Percentiles rank a stretch among this genome's conserved stretches.
phyloP scores from a whole-genome alignment of 2,888 invertebrate genomes.

The Apamea sordens region DNA sequence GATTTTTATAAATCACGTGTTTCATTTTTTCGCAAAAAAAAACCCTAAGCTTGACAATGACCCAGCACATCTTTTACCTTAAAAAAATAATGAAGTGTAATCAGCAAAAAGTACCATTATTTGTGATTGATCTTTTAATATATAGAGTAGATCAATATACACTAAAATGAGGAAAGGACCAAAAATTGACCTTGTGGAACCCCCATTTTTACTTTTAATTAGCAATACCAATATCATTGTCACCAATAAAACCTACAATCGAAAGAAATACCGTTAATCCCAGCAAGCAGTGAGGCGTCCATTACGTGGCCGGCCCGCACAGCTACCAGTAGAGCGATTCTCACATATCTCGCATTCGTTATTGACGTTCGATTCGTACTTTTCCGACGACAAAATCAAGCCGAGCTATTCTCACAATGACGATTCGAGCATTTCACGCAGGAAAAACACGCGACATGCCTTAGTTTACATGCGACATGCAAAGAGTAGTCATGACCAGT shows the following conservation, averaged over 20 bases:
- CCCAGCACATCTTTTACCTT: neutral
- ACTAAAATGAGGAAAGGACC: neutral
- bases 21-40: no score
- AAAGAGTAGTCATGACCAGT: no score
- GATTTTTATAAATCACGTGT: no score
- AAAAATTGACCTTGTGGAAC: neutral
- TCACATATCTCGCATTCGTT: no score
- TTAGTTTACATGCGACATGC: no score
- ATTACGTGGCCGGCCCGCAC: conserved; percentile 3
- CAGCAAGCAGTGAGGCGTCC: conserved; percentile 8
- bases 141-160: neutral
- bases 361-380: no score
- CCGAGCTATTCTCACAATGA: no score
- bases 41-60: no score
- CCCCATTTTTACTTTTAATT: neutral
- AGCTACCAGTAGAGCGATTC: no score
- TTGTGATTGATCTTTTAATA: neutral
- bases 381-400: no score
- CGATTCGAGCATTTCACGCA: no score
- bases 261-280: neutral
- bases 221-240: neutral
- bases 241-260: neutral
- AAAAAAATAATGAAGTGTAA: neutral
- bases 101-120: neutral
- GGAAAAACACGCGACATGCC: no score